phyloP scores from a whole-genome alignment of 1,140 invertebrate species.

The Oncopeltus fasciatus region DNA sequence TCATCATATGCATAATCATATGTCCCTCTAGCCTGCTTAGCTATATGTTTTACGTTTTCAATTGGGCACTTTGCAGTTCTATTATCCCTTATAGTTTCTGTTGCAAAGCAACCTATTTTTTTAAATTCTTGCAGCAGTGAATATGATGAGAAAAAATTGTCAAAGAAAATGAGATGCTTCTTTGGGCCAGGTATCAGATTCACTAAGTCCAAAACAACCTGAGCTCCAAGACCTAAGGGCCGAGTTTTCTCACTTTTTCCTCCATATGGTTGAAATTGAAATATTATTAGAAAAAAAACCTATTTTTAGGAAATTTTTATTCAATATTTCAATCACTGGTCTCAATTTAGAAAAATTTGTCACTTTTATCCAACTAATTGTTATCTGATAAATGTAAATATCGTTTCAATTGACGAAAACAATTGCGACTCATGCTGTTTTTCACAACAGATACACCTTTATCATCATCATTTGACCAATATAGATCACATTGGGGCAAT shows the following conservation, averaged over 20 bases:
- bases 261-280: constrained; percentile 5
- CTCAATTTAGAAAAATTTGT: background rate
- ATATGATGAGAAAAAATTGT: constrained; percentile 4
- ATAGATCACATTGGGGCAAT: background rate
- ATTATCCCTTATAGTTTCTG: background rate
- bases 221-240: background rate
- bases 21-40: background rate
- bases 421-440: background rate
- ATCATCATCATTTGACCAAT: constrained; percentile 11
- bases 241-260: constrained; percentile 5
- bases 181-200: background rate
- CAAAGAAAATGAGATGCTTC: background rate
- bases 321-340: constrained; percentile 1
- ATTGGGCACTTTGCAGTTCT: background rate
- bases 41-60: constrained; percentile 3
- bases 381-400: background rate
- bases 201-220: background rate
- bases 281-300: constrained; percentile 17
- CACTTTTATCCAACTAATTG: background rate
- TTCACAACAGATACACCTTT: constrained; percentile 1
- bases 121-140: background rate
- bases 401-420: background rate
- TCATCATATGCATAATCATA: constrained; percentile 8
- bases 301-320: constrained; percentile 16
- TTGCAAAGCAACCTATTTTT: constrained; percentile 1